Base-by-base conservation (phyloP, 2,888 invertebrate species). In the Orthonychiurus folsomi region DNA sequence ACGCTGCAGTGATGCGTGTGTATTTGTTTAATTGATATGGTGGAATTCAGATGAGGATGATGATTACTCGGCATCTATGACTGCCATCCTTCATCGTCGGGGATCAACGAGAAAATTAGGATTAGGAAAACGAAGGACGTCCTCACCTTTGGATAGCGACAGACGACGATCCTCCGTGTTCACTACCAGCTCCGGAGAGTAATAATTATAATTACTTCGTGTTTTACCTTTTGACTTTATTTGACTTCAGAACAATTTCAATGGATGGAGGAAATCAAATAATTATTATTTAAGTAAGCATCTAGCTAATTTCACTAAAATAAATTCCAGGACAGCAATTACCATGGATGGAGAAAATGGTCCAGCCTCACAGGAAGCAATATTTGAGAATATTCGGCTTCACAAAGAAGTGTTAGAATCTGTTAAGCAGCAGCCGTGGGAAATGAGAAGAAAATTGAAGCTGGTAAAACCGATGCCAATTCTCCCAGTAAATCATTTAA, bases 391-490 rank as follows among this genome's bases (percentile, higher is more conserved):
- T 74, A 86, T 94, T 65, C 86, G 88, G 69, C 79, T 93, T 37
- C 93, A 94, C 77, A 93, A 93, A 76, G 93, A 94, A 77, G 90
- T 94, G 0, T 80, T 94, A 66, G 86, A 87, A 68, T 88, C 86
- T 54, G 89, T 93, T 15, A 90, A 89, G 74, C 84, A 88, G 74
- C 89, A 91, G 74, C 90, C 91, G 1, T 86, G 91, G 82, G 85
- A 85, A 27, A 86, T 92, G 82, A 80, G 87, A 60, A 83, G 88
- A 73, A 93, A 93, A 75, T 80, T 92, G 23, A 86, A 86, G 74
- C 81, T 93, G 56, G 89, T 90, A 5, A 56, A 20, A 5, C 21
- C 57, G 3, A 24, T 9, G 23, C 12, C 26, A 55, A 25, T 15
- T 9, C 12, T 12, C 9, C 53, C 12, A 20, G 53, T n/a, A n/a